These are phyloP conservation scores for Alectura lathami DNA, from an alignment of 2,113 vertebrate species.

Conservation along the genomic window DNA sequence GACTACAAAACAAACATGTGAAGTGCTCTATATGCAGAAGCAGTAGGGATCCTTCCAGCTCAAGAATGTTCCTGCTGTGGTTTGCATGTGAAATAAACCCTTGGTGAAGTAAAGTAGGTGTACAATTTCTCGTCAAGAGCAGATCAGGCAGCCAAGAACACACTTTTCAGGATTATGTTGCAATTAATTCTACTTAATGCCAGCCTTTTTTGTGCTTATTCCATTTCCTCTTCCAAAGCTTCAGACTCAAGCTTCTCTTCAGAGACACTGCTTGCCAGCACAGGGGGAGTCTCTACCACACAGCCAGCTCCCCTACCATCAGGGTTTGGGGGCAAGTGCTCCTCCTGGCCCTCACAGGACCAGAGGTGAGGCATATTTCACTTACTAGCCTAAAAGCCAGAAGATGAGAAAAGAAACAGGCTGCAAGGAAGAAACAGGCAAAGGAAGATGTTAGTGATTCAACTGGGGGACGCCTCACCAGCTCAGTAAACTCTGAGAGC, in stretches of 20 bases:
- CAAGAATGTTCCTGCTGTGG: neutral
- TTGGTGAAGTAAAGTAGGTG: neutral
- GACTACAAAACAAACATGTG: neutral
- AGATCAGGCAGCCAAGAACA: neutral
- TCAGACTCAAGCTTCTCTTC: neutral
- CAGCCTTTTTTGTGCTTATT: neutral
- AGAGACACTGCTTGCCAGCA: neutral
- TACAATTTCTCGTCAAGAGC: neutral
- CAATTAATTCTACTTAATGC: neutral
- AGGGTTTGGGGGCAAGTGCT: neutral
- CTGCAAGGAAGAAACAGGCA: neutral
- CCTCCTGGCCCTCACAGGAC: neutral
- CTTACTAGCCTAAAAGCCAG: neutral
- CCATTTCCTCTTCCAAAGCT: neutral
- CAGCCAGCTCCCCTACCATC: neutral
- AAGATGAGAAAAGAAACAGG: neutral
- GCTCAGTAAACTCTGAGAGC: neutral
- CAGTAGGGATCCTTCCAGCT: neutral
- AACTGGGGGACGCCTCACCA: neutral
- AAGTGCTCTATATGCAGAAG: neutral
- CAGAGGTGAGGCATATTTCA: neutral
- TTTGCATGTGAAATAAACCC: neutral
- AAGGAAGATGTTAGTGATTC: neutral
- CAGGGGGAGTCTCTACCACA: neutral
- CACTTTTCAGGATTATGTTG: neutral